Evolutionary conservation across 2,113 vertebrate species (phyloP), one percentile per base, ranked within the genome.

Genomic region (Hydrochoerus hydrochaeris): DNA sequence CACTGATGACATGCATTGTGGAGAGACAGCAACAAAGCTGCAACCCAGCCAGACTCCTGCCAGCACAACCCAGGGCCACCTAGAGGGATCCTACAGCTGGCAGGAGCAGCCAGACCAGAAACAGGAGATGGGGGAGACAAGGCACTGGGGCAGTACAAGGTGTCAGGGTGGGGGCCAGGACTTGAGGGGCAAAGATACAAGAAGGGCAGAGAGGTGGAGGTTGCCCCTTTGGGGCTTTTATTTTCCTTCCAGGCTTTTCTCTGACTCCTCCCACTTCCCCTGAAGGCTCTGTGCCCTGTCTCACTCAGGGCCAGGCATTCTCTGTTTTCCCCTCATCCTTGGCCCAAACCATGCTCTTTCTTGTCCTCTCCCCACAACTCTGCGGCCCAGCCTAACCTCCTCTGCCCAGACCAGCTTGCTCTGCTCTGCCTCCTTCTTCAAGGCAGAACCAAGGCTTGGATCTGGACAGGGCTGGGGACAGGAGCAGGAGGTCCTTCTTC

Each of bases 151-250:
- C 5, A 14, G 38, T 38, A 46, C 85, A 26, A 52, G 77, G 58
- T 58, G 58, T 32, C 10, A 13, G 26, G 8, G 41, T 14, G 22
- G 10, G 3, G 54, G 24, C 24, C 24, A 32, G 16, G 41, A 26
- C 24, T 46, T 28, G 3, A 38, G 83, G 28, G 32, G n/a, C 13
- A 58, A 17, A 28, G 26, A 90, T 28, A 38, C 22, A 91, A 52
- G 73, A 38, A 80, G 28, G 38, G 32, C 10, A 58, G 38, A 38
- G 32, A 90, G 22, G 26, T 7, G 35, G 16, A 49, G 17, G 4
- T 1, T 0, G 0, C 1, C 22, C 35, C 46, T 60, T 58, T 10
- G 0, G 24, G 0, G 26, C 28, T 26, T n/a, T 54, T 32, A 1
- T 7, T 3, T 35, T 54, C 46, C 46, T 41, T 14, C 30, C 46